Conservation (phyloP, 1,140 invertebrate genomes). For the Diabrotica virgifera region DNA sequence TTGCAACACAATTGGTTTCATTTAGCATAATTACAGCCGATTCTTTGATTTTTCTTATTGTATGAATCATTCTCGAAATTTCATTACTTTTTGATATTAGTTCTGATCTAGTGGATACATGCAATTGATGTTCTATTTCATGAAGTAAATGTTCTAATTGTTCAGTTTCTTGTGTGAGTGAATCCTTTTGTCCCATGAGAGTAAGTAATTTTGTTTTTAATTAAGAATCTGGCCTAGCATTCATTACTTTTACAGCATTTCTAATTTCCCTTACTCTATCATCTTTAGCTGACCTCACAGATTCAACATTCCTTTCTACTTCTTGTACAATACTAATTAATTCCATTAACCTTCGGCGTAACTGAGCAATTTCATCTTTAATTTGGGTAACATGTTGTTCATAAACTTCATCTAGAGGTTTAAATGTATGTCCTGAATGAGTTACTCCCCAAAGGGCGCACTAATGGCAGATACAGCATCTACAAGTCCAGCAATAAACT, state of each 20-base stretch:
- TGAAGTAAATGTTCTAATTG: slow-evolving; percentile 78
- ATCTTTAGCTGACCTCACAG: slow-evolving; percentile 84
- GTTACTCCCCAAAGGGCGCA: slow-evolving; percentile 91
- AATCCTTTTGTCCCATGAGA: slow-evolving; percentile 85
- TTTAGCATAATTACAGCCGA: no score
- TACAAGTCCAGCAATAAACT: slow-evolving; percentile 90
- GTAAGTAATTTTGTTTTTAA: slow-evolving; percentile 85
- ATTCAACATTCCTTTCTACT: slow-evolving; percentile 89
- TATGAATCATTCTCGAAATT: slow-evolving; percentile 77
- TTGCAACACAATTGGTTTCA: no score
- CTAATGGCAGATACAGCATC: slow-evolving; percentile 88
- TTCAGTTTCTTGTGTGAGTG: slow-evolving; percentile 81
- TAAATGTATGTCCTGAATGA: slow-evolving; percentile 87
- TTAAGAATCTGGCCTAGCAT: slow-evolving; percentile 84
- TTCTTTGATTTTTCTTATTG: slow-evolving; percentile 77
- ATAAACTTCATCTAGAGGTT: slow-evolving; percentile 88
- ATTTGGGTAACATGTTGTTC: slow-evolving; percentile 85
- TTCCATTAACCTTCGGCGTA: slow-evolving; percentile 77
- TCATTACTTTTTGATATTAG: slow-evolving; percentile 78
- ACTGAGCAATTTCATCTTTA: slow-evolving; percentile 76
- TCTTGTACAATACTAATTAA: slow-evolving; percentile 83
- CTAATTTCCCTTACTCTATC: slow-evolving; percentile 87
- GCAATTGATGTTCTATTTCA: slow-evolving; percentile 80
- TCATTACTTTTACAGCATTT: slow-evolving; percentile 92
- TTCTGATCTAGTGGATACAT: slow-evolving; percentile 73